Conservation (phyloP, 2,797 vertebrate species). For the Glyptemys insculpta region DNA sequence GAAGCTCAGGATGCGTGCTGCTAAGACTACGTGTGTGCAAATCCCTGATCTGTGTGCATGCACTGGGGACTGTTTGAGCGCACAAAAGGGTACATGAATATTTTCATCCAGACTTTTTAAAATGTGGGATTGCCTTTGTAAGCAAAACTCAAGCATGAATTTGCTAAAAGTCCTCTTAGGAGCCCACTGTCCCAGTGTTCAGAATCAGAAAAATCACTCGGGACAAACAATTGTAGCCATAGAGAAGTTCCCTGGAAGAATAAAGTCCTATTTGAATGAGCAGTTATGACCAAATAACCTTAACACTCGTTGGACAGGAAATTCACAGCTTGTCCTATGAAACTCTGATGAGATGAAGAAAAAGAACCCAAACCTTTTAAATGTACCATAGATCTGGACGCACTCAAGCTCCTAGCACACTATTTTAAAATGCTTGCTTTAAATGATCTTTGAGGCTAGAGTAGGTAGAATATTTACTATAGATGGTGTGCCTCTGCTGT, state of each 20-base stretch:
- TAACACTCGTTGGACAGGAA: neutral
- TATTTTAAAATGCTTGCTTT: constrained; percentile 24
- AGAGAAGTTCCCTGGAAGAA: neutral
- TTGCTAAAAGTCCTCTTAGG: neutral
- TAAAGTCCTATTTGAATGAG: neutral
- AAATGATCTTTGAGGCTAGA: constrained; percentile 23
- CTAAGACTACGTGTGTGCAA: neutral
- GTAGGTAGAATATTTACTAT: constrained; percentile 35
- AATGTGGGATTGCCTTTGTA: accelerated
- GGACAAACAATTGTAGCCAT: neutral
- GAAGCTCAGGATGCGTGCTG: neutral
- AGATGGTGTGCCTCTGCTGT: constrained; percentile 28
- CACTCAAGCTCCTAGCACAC: neutral
- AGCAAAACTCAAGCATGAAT: neutral
- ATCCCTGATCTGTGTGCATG: neutral
- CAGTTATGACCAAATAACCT: neutral
- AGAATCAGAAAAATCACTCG: neutral
- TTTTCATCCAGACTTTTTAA: neutral
- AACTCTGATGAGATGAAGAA: neutral
- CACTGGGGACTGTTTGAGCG: neutral
- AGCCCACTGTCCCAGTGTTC: neutral
- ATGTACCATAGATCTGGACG: neutral
- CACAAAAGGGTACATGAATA: neutral
- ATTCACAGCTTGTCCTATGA: neutral
- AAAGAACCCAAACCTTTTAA: neutral